Evolutionary conservation across 2,113 vertebrate species (phyloP).

Genomic region (Oriolus oriolus): DNA sequence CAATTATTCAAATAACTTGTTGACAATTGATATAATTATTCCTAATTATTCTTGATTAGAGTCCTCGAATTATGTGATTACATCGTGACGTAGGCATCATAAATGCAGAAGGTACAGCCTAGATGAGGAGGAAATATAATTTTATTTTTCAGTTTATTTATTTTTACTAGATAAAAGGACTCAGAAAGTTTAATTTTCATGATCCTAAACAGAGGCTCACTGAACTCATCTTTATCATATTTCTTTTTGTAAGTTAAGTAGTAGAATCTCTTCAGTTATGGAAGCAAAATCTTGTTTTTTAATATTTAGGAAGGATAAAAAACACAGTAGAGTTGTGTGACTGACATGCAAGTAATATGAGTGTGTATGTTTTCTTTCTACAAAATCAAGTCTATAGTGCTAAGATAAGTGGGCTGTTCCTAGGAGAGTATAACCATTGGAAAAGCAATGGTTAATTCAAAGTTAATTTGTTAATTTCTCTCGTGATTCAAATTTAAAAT

Average conservation of each 20-base stretch:
- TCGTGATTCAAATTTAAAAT: neutral
- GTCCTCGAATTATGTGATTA: neutral
- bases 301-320: neutral
- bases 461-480: neutral
- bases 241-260: neutral
- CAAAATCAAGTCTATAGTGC: neutral
- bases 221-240: neutral
- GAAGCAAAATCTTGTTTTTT: neutral
- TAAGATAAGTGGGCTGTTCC: neutral
- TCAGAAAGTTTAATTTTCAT: neutral
- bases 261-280: neutral
- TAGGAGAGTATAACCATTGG: neutral
- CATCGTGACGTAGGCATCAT: neutral
- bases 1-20: constrained; percentile 37
- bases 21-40: neutral
- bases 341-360: neutral
- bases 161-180: neutral
- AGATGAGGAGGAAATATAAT: neutral
- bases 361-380: neutral
- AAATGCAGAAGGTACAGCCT: neutral
- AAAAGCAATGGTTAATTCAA: neutral
- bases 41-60: constrained; percentile 10
- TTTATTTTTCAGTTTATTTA: neutral
- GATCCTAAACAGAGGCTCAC: neutral
- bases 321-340: neutral